Evolutionary conservation across 2,113 vertebrate genomes (phyloP), one percentile per base, ranked within the genome.

Genomic region (Onychostruthus taczanowskii): DNA sequence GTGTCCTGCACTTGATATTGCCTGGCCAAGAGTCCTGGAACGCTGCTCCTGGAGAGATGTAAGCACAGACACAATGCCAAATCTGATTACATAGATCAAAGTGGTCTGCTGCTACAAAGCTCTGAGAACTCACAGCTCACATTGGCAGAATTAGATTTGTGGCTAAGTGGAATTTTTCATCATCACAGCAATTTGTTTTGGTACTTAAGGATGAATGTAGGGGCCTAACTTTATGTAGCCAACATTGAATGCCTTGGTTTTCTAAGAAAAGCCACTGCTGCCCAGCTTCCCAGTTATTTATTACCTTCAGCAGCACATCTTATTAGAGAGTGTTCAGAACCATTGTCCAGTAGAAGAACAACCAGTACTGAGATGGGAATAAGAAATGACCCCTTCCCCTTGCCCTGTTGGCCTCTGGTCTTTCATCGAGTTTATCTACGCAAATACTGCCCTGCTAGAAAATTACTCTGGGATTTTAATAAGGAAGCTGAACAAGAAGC

Each of bases 381-480:
- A 84, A 72, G 75, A 89, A 93, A 72, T 62, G 4, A 89, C 55
- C 43, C 59, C 20, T 82, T 90, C 30, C 63, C 79, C 50, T 78
- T 66, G 31, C 39, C 78, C n/a, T 64, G 14, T 4, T 93, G 84
- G 50, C 73, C 83, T 85, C 62, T 43, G 61, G 33, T n/a, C 63
- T 92, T 70, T 73, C 89, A 87, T 39, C 3, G 44, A 77, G 46
- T 49, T 89, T 88, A 74, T 69, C 39, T 59, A 76, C 83, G 84
- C 95, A 97, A 96, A 96, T 63, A 84, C 62, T 74, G 82, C 73
- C 91, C 95, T 58, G 58, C 80, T 81, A 88, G 93, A 75, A 95
- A 87, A 84, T 55, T 13, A 43, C 61, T 75, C 49, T 70, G 53
- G 68, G 90, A 81, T 73, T 96, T 93, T 59, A 95, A 90, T 90